Conservation (phyloP, 2,888 invertebrate species). For the Pedicia rivosa region DNA sequence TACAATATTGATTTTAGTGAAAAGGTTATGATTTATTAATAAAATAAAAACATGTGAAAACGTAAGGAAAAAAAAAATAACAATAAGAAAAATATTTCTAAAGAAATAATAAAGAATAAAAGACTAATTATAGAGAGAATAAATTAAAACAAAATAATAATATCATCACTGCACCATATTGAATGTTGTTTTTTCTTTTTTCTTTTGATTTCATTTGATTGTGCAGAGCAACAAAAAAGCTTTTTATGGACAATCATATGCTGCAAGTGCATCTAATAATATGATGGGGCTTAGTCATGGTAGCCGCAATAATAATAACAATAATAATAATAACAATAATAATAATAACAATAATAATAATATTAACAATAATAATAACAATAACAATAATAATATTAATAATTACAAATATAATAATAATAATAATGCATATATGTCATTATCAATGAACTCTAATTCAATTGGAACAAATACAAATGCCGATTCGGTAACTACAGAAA, state of each 20-base stretch:
- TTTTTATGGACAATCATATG: constrained; percentile 23
- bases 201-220: not conserved
- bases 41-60: too few relatives aligned
- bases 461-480: constrained; percentile 3
- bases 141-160: too few relatives aligned
- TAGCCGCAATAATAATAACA: constrained; percentile 10
- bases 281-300: constrained; percentile 24
- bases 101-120: too few relatives aligned
- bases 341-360: constrained; percentile 12
- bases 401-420: constrained; percentile 11
- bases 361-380: constrained; percentile 9
- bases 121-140: too few relatives aligned
- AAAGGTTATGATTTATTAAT: too few relatives aligned
- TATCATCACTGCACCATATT: too few relatives aligned
- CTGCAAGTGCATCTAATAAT: constrained; percentile 29
- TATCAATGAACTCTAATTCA: not conserved
- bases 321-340: constrained; percentile 10
- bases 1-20: too few relatives aligned
- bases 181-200: not conserved
- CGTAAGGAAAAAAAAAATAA: too few relatives aligned
- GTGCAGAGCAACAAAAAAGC: constrained; percentile 29
- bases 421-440: constrained; percentile 7
- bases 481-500: constrained; percentile 19
- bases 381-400: constrained; percentile 11
- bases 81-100: too few relatives aligned